These are phyloP conservation scores for Eristalis pertinax DNA, from an alignment of 2,888 invertebrate species.

Conservation along the genomic window DNA sequence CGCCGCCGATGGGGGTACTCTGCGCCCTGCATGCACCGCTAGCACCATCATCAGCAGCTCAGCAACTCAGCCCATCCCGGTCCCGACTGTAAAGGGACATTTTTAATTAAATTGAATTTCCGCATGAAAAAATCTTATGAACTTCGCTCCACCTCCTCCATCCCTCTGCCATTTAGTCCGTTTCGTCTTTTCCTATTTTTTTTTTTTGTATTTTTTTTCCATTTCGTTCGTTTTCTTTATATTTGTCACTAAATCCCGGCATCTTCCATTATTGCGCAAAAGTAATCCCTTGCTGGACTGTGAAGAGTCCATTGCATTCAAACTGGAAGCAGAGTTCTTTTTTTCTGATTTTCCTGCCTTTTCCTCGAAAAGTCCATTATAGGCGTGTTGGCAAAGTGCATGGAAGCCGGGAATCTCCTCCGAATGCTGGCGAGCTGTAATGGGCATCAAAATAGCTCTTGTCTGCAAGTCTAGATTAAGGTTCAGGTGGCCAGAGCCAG, in stretches of 20 bases:
- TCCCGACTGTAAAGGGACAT: constrained; percentile 74
- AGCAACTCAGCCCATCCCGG: constrained; percentile 5
- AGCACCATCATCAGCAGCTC: not conserved
- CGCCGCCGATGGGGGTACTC: constrained; percentile 30
- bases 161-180: not conserved
- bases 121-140: constrained; percentile 74
- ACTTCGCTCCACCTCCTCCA: constrained; percentile 34
- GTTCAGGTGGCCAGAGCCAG: constrained; percentile 52
- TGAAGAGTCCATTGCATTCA: constrained; percentile 49
- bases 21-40: constrained; percentile 29
- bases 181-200: constrained; percentile 1
- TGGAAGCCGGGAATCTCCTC: not conserved
- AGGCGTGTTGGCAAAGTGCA: constrained; percentile 28
- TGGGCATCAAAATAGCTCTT: constrained; percentile 41
- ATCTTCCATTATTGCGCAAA: constrained; percentile 62
- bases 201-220: not conserved
- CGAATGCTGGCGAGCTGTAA: constrained; percentile 23
- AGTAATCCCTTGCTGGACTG: constrained; percentile 61
- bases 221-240: constrained; percentile 12
- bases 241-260: constrained; percentile 46
- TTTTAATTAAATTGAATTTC: constrained; percentile 80
- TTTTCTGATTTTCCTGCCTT: constrained; percentile 12
- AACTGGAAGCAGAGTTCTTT: not conserved
- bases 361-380: constrained; percentile 56
- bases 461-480: constrained; percentile 50